Evolutionary conservation across 2,888 invertebrate species (phyloP).

Genomic region (Sylvicola cinctus): DNA sequence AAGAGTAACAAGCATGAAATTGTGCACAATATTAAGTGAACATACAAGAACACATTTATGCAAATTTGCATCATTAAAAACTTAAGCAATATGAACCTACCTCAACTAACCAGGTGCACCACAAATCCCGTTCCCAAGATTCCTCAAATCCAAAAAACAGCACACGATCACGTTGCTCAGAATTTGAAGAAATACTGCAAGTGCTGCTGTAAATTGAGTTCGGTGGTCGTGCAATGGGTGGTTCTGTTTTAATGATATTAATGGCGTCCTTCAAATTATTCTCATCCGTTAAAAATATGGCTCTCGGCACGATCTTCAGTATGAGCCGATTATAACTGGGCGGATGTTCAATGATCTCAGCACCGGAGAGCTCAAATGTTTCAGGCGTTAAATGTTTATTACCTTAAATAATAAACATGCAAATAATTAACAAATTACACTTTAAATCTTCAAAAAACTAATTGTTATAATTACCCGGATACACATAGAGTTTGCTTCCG

Average conservation of each 20-base stretch:
- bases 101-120: conserved; percentile 42
- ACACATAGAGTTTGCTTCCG: conserved; percentile 37
- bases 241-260: conserved; percentile 27
- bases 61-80: too few species aligned
- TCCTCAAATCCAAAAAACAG: conserved; percentile 43
- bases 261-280: conserved; percentile 28
- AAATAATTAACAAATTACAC: conserved; percentile 2
- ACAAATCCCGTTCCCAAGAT: conserved; percentile 42
- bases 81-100: conserved; percentile 25
- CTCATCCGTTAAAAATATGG: conserved; percentile 13
- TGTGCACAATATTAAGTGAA: too few species aligned
- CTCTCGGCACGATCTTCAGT: conserved; percentile 24
- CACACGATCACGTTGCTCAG: conserved; percentile 28
- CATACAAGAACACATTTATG: too few species aligned
- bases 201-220: conserved; percentile 8
- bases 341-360: conserved; percentile 11
- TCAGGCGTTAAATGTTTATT: conserved; percentile 11
- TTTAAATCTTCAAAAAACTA: background rate
- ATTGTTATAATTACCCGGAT: conserved; percentile 25
- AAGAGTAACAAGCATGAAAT: too few species aligned
- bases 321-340: conserved; percentile 21
- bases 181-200: conserved; percentile 15
- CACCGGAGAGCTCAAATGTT: conserved; percentile 11
- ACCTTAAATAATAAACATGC: conserved; percentile 2
- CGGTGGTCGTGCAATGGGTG: conserved; percentile 24